Conservation (phyloP, 2,888 invertebrate species). For the Seladonia tumulorum region DNA sequence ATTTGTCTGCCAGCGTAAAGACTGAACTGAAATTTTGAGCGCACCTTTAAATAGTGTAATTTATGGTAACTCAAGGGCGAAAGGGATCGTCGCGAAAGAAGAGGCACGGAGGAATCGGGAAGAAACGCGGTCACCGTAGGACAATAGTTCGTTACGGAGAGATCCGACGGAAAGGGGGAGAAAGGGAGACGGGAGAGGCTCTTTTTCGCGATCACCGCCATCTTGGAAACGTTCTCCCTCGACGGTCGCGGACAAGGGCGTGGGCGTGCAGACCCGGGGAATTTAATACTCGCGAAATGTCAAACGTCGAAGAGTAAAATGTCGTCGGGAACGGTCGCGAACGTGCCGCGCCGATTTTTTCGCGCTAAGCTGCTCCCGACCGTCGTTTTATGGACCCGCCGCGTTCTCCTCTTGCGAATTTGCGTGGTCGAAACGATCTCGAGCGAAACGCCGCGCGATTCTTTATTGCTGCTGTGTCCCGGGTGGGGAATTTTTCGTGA, state of each 20-base stretch:
- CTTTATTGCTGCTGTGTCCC: slow-evolving; percentile 2
- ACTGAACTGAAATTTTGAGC: too few species aligned
- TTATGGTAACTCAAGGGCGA: not conserved
- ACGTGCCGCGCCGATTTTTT: slow-evolving; percentile 18
- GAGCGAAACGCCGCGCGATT: not conserved
- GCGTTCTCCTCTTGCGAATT: slow-evolving; percentile 16
- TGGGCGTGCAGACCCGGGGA: slow-evolving; percentile 68
- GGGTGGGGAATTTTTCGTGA: not conserved
- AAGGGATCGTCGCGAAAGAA: slow-evolving; percentile 18
- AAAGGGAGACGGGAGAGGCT: slow-evolving; percentile 24
- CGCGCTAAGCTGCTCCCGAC: slow-evolving; percentile 13
- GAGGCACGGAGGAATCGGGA: slow-evolving; percentile 53
- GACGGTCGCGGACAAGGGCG: slow-evolving; percentile 64
- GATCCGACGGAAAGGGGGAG: slow-evolving; percentile 19
- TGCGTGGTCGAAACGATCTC: not conserved
- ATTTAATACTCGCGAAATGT: slow-evolving; percentile 78
- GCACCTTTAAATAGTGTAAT: not conserved
- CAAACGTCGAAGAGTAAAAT: slow-evolving; percentile 78
- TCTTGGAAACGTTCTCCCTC: slow-evolving; percentile 65
- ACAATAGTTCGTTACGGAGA: slow-evolving; percentile 70
- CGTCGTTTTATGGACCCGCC: slow-evolving; percentile 20
- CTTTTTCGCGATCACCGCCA: slow-evolving; percentile 64
- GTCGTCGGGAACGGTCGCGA: slow-evolving; percentile 51
- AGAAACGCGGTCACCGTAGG: slow-evolving; percentile 67
- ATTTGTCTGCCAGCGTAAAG: not conserved